These are phyloP conservation scores for Halocaridina rubra DNA, from an alignment of 2,888 invertebrate species.

Conservation along the genomic window DNA sequence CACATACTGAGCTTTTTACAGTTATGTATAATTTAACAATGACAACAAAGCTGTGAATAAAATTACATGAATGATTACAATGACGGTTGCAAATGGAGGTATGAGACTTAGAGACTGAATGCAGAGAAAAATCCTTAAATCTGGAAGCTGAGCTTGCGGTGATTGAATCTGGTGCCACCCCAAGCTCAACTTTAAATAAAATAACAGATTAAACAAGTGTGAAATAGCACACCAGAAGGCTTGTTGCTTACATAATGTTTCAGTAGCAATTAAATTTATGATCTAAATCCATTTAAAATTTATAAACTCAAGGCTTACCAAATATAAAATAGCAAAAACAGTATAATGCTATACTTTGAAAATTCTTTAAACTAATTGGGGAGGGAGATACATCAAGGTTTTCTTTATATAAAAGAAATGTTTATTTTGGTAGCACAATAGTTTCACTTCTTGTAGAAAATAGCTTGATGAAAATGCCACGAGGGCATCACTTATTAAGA, in stretches of 20 bases:
- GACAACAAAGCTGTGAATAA: neutral
- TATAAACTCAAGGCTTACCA: neutral
- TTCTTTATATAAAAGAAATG: no score
- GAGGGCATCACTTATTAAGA: neutral
- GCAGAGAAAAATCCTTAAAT: neutral
- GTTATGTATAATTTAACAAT: neutral
- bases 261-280: neutral
- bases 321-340: neutral
- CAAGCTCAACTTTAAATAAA: neutral
- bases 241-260: constrained; percentile 3
- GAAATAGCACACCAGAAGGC: constrained; percentile 36
- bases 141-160: neutral
- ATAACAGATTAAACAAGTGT: constrained; percentile 39
- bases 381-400: neutral
- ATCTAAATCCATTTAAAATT: neutral
- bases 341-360: neutral
- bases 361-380: neutral
- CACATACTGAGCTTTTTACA: no score
- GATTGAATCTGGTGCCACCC: neutral
- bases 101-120: neutral
- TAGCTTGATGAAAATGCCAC: neutral
- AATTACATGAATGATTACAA: neutral
- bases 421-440: constrained; percentile 7
- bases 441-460: constrained; percentile 10
- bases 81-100: neutral